Evolutionary conservation across 2,113 vertebrate species (phyloP), one percentile per base, ranked within the genome.

Genomic region (Zosterops japonicus): DNA sequence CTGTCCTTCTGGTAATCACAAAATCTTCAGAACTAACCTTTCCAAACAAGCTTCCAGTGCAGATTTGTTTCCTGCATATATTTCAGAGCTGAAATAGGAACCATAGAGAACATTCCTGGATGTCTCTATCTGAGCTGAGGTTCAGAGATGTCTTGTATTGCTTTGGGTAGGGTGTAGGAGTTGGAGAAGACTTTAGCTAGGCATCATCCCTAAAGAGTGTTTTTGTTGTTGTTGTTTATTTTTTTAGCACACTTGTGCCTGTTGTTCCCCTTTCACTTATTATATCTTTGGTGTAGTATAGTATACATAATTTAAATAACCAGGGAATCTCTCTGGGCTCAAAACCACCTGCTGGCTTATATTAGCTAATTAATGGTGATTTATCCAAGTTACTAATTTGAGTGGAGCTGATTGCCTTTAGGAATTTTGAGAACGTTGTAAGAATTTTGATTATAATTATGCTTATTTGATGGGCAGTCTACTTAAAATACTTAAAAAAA

Each of bases 311-410:
- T 99, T 99, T 98, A 99, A 98, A 98, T 97, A 98, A 99, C 98
- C 93, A 97, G 98, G 98, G 98, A 98, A 98, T 98, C 97, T 98
- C 98, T 99, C 98, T 98, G 98, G 98, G 98, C 98, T 98, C 97
- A 95, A 96, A 99, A 99, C 98, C 98, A 99, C 99, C 98, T 99
- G 98, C 98, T 99, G 98, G 98, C 98, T 99, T 99, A 98, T 99
- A 99, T 99, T 99, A 99, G 98, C 98, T 99, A 99, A 99, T 99
- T 99, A 99, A 99, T 98, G 98, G 98, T 99, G 98, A 99, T 99
- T 99, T 99, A 99, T 99, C 98, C 98, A 98, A 98, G 98, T 98
- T 98, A 98, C 98, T 99, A 98, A 99, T 99, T 99, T 98, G 98
- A 99, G 98, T 98, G 97, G 97, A 98, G 97, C 97, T 95, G 97